Evolutionary conservation across 2,797 vertebrate genomes (phyloP).

Genomic region (Phalanger gymnotis): DNA sequence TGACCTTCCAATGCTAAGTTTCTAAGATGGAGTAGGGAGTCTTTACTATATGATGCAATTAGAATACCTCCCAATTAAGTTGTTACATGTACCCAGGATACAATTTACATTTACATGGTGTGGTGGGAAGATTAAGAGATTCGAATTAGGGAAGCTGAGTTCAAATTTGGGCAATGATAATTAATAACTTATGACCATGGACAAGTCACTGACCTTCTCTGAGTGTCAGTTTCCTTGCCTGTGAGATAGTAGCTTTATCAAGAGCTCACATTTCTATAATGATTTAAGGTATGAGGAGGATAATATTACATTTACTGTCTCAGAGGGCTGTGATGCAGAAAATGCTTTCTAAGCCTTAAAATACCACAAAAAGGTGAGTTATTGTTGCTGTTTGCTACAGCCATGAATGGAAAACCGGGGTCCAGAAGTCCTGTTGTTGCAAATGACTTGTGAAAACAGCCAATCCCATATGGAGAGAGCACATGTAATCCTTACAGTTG

Average conservation of each 20-base stretch:
- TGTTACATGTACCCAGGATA: neutral
- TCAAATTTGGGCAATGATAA: neutral
- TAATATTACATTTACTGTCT: neutral
- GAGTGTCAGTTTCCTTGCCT: neutral
- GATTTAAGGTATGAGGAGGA: neutral
- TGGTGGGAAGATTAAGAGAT: neutral
- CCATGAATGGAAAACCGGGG: neutral
- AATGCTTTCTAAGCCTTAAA: neutral
- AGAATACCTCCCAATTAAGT: neutral
- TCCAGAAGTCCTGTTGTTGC: neutral
- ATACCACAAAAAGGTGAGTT: neutral
- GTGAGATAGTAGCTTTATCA: neutral
- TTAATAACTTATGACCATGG: neutral
- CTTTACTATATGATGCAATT: neutral
- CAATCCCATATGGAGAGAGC: neutral
- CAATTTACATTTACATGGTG: neutral
- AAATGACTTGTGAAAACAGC: neutral
- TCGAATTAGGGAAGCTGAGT: neutral
- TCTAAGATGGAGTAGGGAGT: neutral
- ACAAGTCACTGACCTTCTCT: neutral
- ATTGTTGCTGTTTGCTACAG: neutral
- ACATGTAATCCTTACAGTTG: neutral
- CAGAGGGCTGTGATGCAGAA: neutral
- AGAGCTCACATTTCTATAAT: neutral
- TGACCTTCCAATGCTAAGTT: neutral